Conservation (phyloP, 2,888 invertebrate species). For the Acanthosepion pharaonis region DNA sequence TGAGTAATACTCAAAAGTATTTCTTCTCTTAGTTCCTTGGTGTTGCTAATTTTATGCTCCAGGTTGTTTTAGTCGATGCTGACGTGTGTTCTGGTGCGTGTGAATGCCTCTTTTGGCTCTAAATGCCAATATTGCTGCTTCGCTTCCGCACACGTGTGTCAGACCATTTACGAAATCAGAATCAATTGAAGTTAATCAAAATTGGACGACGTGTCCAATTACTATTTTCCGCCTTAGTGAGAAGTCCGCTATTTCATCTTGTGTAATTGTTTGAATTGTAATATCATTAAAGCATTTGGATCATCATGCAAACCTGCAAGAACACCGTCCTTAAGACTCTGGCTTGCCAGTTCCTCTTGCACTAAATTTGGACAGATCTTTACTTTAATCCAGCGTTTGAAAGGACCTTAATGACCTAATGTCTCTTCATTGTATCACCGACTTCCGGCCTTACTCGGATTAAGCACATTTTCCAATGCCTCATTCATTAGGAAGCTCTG, state of each 20-base stretch:
- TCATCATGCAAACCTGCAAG: neutral
- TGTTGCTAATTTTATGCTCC: neutral
- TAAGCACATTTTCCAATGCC: neutral
- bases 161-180: neutral
- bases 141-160: neutral
- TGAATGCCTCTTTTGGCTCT: neutral
- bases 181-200: neutral
- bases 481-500: neutral
- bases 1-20: neutral
- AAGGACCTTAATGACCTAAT: neutral
- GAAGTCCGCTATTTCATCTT: neutral
- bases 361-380: neutral
- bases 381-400: neutral
- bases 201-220: neutral
- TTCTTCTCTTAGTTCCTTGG: neutral
- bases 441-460: neutral
- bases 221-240: neutral
- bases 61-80: neutral
- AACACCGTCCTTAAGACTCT: neutral
- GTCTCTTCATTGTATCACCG: neutral
- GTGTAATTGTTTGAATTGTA: slow-evolving; percentile 33
- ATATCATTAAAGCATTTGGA: neutral
- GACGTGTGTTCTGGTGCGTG: neutral
- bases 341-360: accelerated
- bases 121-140: neutral